Evolutionary conservation across 2,888 invertebrate species (phyloP), one percentile per base, ranked within the genome.

Genomic region (Andrena praecox): DNA sequence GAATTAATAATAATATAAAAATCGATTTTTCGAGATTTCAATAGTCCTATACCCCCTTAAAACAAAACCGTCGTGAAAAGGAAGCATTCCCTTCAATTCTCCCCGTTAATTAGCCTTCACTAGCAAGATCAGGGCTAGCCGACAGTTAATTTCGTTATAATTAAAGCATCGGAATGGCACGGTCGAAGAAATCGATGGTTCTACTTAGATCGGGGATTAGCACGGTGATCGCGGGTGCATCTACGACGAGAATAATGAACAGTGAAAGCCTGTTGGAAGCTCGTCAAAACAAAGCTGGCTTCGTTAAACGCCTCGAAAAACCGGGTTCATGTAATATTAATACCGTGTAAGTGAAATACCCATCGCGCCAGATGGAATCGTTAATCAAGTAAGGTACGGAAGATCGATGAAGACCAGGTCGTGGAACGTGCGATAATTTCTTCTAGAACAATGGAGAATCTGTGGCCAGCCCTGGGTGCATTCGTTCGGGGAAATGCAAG

Each of bases 211-310:
- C 79, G 81, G 70, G 81, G 85, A 90, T 89, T 85, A 84, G 70
- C 74, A 84, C 80, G 75, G 67, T 81, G 70, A 89, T 79, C 86
- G 78, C 78, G 60, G 78, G 48, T n/a, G 64, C 78, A 60, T 60
- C 74, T 78, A 84, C 84, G 83, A 62, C 4, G 66, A 48, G 84
- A 81, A 87, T 90, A 89, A 90, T 86, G 83, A 86, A 64, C 73
- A 85, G 87, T 68, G 90, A 88, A 87, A 86, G 89, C 84, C 50
- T 50, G 75, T 80, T 73, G 77, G 78, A 69, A 80, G 84, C 82
- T 84, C 66, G 75, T 77, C 68, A 56, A 83, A 84, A 76, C 73
- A 63, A 78, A 56, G 4, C 59, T 59, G 62, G 59, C 48, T 71
- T 85, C 73, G 73, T 77, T 81, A 68, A 73, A 62, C 67, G 42